A percentile compares a stretch with the other conserved stretches of the same genome.
Conservation (phyloP, 2,113 vertebrate genomes). For the Neotoma lepida region DNA sequence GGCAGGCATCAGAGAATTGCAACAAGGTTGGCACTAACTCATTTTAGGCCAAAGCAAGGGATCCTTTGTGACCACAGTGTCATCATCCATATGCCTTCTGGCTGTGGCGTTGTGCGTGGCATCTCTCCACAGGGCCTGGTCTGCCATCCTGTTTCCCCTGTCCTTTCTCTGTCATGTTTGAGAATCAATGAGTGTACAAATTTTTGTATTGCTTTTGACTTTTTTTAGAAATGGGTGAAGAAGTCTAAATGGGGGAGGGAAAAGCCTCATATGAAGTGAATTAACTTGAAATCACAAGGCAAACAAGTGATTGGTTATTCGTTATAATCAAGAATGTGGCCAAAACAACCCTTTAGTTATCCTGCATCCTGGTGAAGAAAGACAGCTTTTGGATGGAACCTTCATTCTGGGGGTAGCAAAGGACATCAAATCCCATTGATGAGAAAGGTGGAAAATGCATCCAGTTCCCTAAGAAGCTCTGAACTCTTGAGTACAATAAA, state of each 20-base stretch:
- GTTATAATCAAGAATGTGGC: slow-evolving; percentile 82
- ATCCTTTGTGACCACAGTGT: slow-evolving; percentile 78
- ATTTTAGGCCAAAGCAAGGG: slow-evolving; percentile 75
- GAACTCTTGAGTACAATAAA: slow-evolving; percentile 85
- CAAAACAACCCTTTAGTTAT: slow-evolving; percentile 84
- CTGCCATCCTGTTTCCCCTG: slow-evolving; percentile 60
- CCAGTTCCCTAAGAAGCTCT: slow-evolving; percentile 85
- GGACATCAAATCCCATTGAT: slow-evolving; percentile 81
- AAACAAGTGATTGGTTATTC: slow-evolving; percentile 64
- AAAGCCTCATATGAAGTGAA: slow-evolving; percentile 68
- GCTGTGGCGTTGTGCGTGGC: slow-evolving; percentile 69
- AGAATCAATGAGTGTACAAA: slow-evolving; percentile 77
- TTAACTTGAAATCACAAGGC: slow-evolving; percentile 81
- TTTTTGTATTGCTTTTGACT: slow-evolving; percentile 66
- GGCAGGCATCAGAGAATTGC: slow-evolving; percentile 64
- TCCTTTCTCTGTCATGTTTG: slow-evolving; percentile 75
- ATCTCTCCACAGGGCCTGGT: slow-evolving; percentile 71
- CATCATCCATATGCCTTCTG: slow-evolving; percentile 72
- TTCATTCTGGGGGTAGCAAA: slow-evolving; percentile 79
- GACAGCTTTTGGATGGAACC: slow-evolving; percentile 82
- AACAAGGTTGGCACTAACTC: slow-evolving; percentile 68
- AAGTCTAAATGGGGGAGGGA: slow-evolving; percentile 72
- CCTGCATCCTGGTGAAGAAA: slow-evolving; percentile 81
- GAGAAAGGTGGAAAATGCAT: slow-evolving; percentile 78
- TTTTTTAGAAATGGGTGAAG: slow-evolving; percentile 81